Evolutionary conservation across 2,888 invertebrate genomes (phyloP), one percentile per base, ranked within the genome.

Genomic region (Anoplius nigerrimus): DNA sequence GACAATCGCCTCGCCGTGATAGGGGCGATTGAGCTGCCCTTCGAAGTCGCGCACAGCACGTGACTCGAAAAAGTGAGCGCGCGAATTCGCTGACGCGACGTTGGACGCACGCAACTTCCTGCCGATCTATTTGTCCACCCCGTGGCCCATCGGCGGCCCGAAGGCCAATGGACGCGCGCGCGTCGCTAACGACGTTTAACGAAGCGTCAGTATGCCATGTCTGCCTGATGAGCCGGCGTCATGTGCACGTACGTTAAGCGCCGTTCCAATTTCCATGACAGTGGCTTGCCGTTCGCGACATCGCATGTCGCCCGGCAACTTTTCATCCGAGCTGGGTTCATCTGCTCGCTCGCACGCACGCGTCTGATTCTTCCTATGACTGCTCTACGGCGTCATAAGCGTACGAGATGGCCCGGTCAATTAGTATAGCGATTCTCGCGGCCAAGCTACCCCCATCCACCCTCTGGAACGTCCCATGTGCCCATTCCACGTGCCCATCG

Each of bases 201-300:
- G 48, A 48, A 48, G 48, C 48, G 48, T 48, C 18, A 48, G 48
- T 4, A 18, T 18, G 48, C n/a, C 48, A 48, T 34, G 34, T 34
- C 34, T 34, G 34, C 11, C 34, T 34, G 34, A 34, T 57, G 52
- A 72, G 65, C 66, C 24, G 57, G 64, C 61, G 73, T 69, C 73
- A 69, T 60, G 62, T 42, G 53, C 72, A 69, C 24, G 57, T 62
- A 58, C 57, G 43, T 24, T 34, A 59, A 15, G 53, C 69, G 60
- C 53, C 34, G 69, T 73, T 72, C 46, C 69, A 66, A 34, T 69
- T 66, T 62, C 62, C 61, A 62, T 66, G 70, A 56, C 72, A 62
- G 52, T 66, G 59, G 21, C 54, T 45, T 42, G 56, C 56, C 54
- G 72, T 46, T 62, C 62, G 51, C 60, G 65, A 55, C 57, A 18